phyloP scores from a whole-genome alignment of 2,888 invertebrate genomes.

The Stenolophus ochropezus region DNA sequence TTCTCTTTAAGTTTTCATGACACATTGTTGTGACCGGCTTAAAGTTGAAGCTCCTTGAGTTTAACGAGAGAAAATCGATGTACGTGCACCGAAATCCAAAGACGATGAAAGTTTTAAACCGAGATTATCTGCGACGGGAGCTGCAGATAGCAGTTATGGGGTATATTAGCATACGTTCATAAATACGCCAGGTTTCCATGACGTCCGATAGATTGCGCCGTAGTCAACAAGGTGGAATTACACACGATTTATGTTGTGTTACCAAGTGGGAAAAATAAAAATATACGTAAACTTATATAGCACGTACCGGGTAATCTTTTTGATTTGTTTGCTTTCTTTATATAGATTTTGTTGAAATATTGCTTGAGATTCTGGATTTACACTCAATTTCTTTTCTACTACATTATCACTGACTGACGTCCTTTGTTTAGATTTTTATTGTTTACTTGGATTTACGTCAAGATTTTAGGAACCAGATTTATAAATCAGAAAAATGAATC shows the following conservation, averaged over 20 bases:
- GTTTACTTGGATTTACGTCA: not conserved
- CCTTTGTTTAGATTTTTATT: too few relatives aligned
- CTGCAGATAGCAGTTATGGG: constrained; percentile 37
- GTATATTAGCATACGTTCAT: constrained; percentile 40
- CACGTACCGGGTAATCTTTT: not conserved
- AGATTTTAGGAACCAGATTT: too few relatives aligned
- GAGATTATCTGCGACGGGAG: constrained; percentile 41
- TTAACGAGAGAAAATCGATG: constrained; percentile 43
- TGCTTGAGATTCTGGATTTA: not conserved
- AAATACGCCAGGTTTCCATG: too few relatives aligned
- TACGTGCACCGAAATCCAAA: constrained; percentile 39
- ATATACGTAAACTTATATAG: not conserved
- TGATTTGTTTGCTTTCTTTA: not conserved
- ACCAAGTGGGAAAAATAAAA: not conserved
- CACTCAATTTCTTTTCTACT: not conserved
- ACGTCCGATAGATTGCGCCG: too few relatives aligned
- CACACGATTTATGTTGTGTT: not conserved
- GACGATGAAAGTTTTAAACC: constrained; percentile 52
- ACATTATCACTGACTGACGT: not conserved
- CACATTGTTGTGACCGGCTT: constrained; percentile 50
- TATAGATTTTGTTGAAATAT: not conserved
- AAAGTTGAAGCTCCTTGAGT: constrained; percentile 47
- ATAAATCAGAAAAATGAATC: too few relatives aligned
- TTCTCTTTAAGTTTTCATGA: constrained; percentile 47
- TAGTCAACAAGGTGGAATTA: too few relatives aligned